Evolutionary conservation across 2,113 vertebrate genomes (phyloP).

Genomic region (Oxyruncus cristatus): DNA sequence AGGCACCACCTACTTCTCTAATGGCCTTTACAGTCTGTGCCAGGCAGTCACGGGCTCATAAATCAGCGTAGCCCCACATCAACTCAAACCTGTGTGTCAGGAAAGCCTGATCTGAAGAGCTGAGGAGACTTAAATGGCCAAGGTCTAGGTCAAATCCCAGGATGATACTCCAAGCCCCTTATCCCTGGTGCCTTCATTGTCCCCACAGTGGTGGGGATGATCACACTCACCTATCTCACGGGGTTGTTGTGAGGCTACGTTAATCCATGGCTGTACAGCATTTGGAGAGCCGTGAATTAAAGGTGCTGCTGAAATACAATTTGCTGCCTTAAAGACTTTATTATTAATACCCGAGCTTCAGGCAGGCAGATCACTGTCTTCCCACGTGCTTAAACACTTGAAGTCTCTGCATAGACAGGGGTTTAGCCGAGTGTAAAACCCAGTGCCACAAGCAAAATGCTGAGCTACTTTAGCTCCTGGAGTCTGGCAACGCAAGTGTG

Average conservation of each 20-base stretch:
- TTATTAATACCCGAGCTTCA: background rate
- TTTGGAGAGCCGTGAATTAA: slow-evolving; percentile 6
- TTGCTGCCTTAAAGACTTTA: background rate
- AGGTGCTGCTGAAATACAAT: slow-evolving; percentile 49
- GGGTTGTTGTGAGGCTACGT: slow-evolving; percentile 20
- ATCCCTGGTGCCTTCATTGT: background rate
- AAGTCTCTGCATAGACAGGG: background rate
- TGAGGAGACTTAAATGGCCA: background rate
- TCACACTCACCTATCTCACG: background rate
- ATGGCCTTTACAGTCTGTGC: background rate
- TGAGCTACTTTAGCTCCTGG: background rate
- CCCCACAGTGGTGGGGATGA: background rate
- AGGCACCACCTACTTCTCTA: background rate
- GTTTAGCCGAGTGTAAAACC: background rate
- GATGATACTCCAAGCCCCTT: background rate
- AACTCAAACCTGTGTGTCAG: accelerated
- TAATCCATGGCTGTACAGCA: background rate
- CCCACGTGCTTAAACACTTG: background rate
- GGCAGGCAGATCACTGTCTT: background rate
- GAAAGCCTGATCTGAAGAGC: background rate
- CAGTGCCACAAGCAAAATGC: background rate
- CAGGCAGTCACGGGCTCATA: background rate
- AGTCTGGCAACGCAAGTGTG: background rate
- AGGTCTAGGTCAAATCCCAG: background rate
- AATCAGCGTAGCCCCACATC: background rate